Evolutionary conservation across 1,140 invertebrate genomes (phyloP), one percentile per base, ranked within the genome.

Genomic region (Stenopsyche tienmushanensis): DNA sequence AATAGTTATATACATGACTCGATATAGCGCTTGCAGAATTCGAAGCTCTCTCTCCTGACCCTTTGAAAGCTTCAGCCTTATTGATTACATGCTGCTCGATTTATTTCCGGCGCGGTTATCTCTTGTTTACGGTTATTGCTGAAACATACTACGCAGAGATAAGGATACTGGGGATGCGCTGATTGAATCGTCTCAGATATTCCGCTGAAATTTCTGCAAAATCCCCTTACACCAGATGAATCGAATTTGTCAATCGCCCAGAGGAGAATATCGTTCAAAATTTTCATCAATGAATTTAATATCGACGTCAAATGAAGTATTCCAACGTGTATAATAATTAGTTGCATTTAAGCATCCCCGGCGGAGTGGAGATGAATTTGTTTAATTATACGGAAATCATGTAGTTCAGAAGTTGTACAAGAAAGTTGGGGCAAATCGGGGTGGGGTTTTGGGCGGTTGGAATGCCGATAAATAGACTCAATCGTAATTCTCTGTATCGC

Each of bases 111-210:
- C 54, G 57, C 57, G 66, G 66, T 68, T 68, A 68, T 68, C 66
- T 62, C 66, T 68, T 68, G 66, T 68, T 68, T 68, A 68, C 66
- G 66, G 66, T 68, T 68, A 68, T 68, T 62, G 66, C 62, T 26
- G 53, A 50, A 50, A 53, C 60, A 62, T 62, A 44, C 52, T 62
- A 44, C 44, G 44, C n/a, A 24, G 57, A 8, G 54, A 3, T 3
- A 52, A 1, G 21, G 25, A 15, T 7, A 23, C 15, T 53, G 23
- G 50, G 50, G 50, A 29, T 29, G 18, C 10, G 3, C 9, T 57
- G 34, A 57, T 57, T 41, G 39, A n/a, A 42, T 57, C 54, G 34
- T 3, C 54, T 3, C 5, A 10, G 24, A 44, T n/a, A 53, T 53
- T 53, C 23, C 2, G 2, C 8, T 29, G 7, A n/a, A 53, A 26